Percentiles rank a stretch among this genome's conserved stretches.
phyloP scores from a whole-genome alignment of 2,888 invertebrate genomes.

The Pandemis cinnamomeana region DNA sequence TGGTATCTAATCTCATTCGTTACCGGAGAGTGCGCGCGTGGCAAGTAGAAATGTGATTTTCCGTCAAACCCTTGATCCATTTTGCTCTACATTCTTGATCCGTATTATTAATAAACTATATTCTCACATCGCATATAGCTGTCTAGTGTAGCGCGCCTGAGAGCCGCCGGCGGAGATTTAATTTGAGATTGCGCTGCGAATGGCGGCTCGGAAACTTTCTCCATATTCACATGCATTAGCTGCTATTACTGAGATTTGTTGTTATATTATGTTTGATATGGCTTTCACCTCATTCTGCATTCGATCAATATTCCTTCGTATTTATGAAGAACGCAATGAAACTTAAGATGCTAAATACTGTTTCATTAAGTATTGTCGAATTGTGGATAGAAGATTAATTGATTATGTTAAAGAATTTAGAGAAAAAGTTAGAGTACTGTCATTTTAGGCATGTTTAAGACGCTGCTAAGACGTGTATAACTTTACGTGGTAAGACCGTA shows the following conservation, averaged over 20 bases:
- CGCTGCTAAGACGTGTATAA: too few relatives aligned
- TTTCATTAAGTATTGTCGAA: background rate
- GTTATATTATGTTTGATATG: constrained; percentile 59
- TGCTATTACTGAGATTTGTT: constrained; percentile 68
- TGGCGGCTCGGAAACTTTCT: constrained; percentile 70
- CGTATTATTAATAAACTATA: constrained; percentile 42
- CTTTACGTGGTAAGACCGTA: too few relatives aligned
- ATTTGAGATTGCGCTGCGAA: constrained; percentile 78
- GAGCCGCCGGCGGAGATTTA: constrained; percentile 71
- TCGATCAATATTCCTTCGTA: constrained; percentile 10
- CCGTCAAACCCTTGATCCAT: constrained; percentile 32
- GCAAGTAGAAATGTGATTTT: constrained; percentile 27
- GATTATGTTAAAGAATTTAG: too few relatives aligned
- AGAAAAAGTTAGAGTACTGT: too few relatives aligned
- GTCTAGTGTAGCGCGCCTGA: constrained; percentile 56
- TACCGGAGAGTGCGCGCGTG: constrained; percentile 6
- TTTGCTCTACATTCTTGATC: constrained; percentile 31
- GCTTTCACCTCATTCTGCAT: constrained; percentile 59
- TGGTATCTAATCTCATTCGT: constrained; percentile 8
- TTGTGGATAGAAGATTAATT: too few relatives aligned
- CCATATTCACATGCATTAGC: constrained; percentile 76
- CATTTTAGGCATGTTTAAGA: too few relatives aligned
- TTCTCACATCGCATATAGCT: constrained; percentile 30
- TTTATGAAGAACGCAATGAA: background rate
- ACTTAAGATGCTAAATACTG: background rate